Percentiles rank a stretch among this genome's conserved stretches.
phyloP scores from a whole-genome alignment of 2,797 vertebrate species.

The Betta splendens region DNA sequence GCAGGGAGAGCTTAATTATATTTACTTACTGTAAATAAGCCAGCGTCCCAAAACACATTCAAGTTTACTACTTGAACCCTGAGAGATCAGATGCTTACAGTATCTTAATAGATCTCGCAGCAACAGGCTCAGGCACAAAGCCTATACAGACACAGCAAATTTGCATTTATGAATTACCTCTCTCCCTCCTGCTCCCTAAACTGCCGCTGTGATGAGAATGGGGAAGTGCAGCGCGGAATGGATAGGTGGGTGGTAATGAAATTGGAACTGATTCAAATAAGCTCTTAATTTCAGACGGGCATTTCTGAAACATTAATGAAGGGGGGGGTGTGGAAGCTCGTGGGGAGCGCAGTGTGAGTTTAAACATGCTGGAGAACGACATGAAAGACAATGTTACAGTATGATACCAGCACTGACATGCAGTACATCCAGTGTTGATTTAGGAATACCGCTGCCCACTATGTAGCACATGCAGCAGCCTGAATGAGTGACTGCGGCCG shows the following conservation, averaged over 20 bases:
- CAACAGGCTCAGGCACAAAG: slow-evolving; percentile 11
- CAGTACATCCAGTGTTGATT: slow-evolving; percentile 25
- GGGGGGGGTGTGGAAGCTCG: slow-evolving; percentile 49
- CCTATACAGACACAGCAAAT: slow-evolving; percentile 36
- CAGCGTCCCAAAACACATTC: slow-evolving; percentile 42
- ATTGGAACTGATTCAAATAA: slow-evolving; percentile 79
- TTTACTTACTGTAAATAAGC: slow-evolving; percentile 59
- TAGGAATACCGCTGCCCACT: slow-evolving; percentile 23
- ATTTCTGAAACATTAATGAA: slow-evolving; percentile 83
- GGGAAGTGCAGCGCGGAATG: slow-evolving; percentile 63
- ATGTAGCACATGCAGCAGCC: too few species aligned
- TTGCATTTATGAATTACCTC: slow-evolving; percentile 60
- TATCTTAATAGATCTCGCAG: slow-evolving; percentile 23
- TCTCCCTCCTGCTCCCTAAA: slow-evolving; percentile 34
- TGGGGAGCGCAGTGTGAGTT: slow-evolving; percentile 35
- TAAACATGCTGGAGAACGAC: slow-evolving; percentile 39
- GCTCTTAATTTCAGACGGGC: slow-evolving; percentile 78
- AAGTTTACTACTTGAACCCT: slow-evolving; percentile 16
- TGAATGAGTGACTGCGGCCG: too few species aligned
- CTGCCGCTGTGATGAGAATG: slow-evolving; percentile 57
- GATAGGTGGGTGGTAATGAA: slow-evolving; percentile 79
- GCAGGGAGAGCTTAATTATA: slow-evolving; percentile 38
- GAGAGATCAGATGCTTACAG: slow-evolving; percentile 27
- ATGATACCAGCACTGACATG: slow-evolving; percentile 32
- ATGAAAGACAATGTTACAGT: slow-evolving; percentile 35